Evolutionary conservation across 2,888 invertebrate genomes (phyloP).

Genomic region (Odontothrips loti): DNA sequence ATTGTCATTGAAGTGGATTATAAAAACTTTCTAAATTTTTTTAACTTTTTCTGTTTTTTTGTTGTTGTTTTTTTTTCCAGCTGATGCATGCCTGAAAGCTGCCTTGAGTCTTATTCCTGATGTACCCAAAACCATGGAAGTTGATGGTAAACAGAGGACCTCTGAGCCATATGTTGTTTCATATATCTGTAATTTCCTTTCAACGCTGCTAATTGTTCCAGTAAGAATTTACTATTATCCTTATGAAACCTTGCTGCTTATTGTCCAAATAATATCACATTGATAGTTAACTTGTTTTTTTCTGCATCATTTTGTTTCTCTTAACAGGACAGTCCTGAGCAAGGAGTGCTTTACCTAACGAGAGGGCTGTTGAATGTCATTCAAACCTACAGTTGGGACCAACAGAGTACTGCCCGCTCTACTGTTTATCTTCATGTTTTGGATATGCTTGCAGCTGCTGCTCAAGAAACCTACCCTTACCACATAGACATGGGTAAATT

Average conservation of each 20-base stretch:
- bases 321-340: conserved; percentile 79
- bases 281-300: neutral
- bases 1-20: too few species aligned
- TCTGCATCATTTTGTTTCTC: conserved; percentile 31
- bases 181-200: conserved; percentile 71
- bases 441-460: conserved; percentile 71
- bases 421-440: conserved; percentile 69
- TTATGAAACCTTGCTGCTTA: neutral
- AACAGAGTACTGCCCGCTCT: conserved; percentile 61
- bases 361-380: conserved; percentile 77
- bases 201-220: conserved; percentile 77
- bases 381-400: conserved; percentile 67
- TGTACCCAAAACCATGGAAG: conserved; percentile 63
- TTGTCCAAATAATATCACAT: neutral
- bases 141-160: conserved; percentile 69
- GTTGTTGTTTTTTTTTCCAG: conserved; percentile 51
- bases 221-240: conserved; percentile 49
- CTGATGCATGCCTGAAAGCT: conserved; percentile 91
- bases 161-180: conserved; percentile 67
- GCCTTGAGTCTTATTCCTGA: conserved; percentile 76
- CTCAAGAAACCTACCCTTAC: conserved; percentile 79
- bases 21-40: neutral
- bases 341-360: conserved; percentile 76
- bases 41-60: conserved; percentile 29
- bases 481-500: conserved; percentile 71